A percentile compares a stretch with the other conserved stretches of the same genome.
Evolutionary conservation across 2,888 invertebrate genomes (phyloP).

Genomic region (Drosophila pseudotalamancana): DNA sequence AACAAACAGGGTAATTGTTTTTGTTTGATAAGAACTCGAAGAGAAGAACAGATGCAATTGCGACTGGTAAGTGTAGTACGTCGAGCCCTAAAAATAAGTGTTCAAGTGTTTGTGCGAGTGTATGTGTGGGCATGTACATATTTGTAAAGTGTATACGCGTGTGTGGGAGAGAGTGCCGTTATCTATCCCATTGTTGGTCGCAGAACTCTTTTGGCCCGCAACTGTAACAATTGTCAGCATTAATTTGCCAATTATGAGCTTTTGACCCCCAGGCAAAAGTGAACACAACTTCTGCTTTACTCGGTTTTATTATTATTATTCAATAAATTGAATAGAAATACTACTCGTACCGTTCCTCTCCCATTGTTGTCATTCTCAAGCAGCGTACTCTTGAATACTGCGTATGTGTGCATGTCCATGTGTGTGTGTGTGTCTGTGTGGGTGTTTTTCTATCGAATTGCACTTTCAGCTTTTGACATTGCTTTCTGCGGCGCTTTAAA

Average conservation of each 20-base stretch:
- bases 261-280: conserved; percentile 35
- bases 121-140: neutral
- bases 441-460: conserved; percentile 50
- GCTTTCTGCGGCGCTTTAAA: conserved; percentile 46
- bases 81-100: conserved; percentile 43
- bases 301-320: conserved; percentile 16
- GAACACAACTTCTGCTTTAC: neutral
- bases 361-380: conserved; percentile 22
- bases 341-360: neutral
- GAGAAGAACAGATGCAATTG: conserved; percentile 19
- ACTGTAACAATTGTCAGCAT: conserved; percentile 43
- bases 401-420: conserved; percentile 6
- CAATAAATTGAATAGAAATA: conserved; percentile 36
- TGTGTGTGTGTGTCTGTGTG: conserved; percentile 25
- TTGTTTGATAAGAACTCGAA: conserved; percentile 12
- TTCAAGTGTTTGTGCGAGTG: conserved; percentile 4
- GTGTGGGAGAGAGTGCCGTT: conserved; percentile 43
- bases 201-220: conserved; percentile 26
- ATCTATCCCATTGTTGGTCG: conserved; percentile 53
- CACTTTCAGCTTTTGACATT: conserved; percentile 73
- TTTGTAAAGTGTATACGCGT: conserved; percentile 9
- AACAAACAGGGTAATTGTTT: no score
- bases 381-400: conserved; percentile 6
- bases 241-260: conserved; percentile 68
- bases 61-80: conserved; percentile 42